Percentiles rank a stretch among this genome's conserved stretches.
phyloP scores from a whole-genome alignment of 2,888 invertebrate species.

The Coelinius sp. region DNA sequence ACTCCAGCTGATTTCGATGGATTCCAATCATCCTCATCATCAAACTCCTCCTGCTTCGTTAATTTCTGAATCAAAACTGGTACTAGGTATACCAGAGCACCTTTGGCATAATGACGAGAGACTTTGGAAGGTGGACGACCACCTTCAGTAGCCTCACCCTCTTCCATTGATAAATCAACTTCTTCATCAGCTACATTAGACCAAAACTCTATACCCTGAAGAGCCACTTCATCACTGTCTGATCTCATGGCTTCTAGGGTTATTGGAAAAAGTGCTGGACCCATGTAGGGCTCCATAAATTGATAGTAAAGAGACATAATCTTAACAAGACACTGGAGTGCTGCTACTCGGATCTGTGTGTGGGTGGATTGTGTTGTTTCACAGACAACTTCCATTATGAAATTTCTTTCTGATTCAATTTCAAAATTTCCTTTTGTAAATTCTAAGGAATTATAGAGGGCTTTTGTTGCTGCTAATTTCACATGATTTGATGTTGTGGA shows the following conservation, averaged over 20 bases:
- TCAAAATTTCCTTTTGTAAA: constrained; percentile 99
- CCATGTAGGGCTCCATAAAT: constrained; percentile 99
- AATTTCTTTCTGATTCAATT: constrained; percentile 96
- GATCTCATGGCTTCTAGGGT: constrained; percentile 99
- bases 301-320: constrained; percentile 98
- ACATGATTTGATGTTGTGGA: constrained; percentile 95
- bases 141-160: constrained; percentile 91
- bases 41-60: constrained; percentile 96
- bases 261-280: constrained; percentile 93
- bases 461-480: constrained; percentile 95
- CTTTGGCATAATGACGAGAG: constrained; percentile 97
- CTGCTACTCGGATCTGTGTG: constrained; percentile 94
- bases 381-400: constrained; percentile 99
- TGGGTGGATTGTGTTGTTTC: constrained; percentile 97
- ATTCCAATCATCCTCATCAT: constrained; percentile 99
- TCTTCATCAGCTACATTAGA: constrained; percentile 99
- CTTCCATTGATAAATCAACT: constrained; percentile 94
- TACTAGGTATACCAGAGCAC: constrained; percentile 94
- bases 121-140: constrained; percentile 95
- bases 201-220: constrained; percentile 99
- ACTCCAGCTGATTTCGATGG: constrained; percentile 99
- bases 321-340: constrained; percentile 97
- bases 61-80: constrained; percentile 94
- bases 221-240: constrained; percentile 93
- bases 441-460: constrained; percentile 96